Base-by-base conservation (phyloP, 1,140 invertebrate genomes). In the Pantala flavescens region DNA sequence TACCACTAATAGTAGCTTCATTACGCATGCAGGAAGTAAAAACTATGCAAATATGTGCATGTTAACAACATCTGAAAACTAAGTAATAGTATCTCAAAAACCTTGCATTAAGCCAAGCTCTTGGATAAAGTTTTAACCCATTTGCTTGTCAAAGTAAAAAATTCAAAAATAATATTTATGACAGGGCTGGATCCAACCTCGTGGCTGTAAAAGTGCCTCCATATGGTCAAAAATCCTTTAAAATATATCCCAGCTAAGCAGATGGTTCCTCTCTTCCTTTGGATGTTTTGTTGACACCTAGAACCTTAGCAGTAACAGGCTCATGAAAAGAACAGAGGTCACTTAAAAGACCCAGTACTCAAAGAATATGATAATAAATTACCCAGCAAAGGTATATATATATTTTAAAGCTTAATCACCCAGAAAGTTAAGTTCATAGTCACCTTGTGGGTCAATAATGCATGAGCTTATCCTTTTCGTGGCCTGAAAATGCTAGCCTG, bases 161-260 rank as follows among this genome's bases (percentile, higher is more conserved):
- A 19, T 19, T 21, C 49, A 63, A 16, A 63, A 63, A 63, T 63
- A 63, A 63, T 7, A 63, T 63, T 63, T 63, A 63, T 19, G 49
- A 16, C 49, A 63, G n/a, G 28, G 28, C 28, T 36, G 28, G 49
- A 63, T 21, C 49, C 49, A 63, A 63, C 49, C 49, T 63, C n/a
- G 49, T 63, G 49, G 49, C 49, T 63, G 49, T 63, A 63, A 63
- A 63, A 63, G 49, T 63, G 49, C 49, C 49, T 70, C 63, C 70
- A 72, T 43, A 85, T 88, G 87, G 86, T 88, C 87, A 88, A 88
- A 88, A 88, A 88, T 87, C 87, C 87, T 88, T 87, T 82, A 63
- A 63, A 63, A 63, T 36, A 36, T 63, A 19, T 63, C 49, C 49
- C 49, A 63, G 49, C 49, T 19, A 63, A 63, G 49, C 72, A 74